Evolutionary conservation across 2,797 vertebrate species (phyloP).

Genomic region (Leptoclinus maculatus): DNA sequence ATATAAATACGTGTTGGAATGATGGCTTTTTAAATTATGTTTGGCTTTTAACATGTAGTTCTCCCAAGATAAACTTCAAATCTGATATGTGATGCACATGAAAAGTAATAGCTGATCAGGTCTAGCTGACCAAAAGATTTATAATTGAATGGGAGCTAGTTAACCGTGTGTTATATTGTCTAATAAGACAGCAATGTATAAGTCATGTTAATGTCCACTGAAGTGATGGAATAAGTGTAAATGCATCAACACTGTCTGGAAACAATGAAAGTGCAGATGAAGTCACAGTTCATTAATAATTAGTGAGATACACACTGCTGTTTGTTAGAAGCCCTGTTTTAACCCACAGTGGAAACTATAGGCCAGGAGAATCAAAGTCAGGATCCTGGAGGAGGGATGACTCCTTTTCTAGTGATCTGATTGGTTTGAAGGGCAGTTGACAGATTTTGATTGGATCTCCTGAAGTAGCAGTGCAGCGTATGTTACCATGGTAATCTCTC

Average conservation of each 20-base stretch:
- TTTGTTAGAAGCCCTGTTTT: not conserved
- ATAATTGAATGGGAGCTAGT: not conserved
- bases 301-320: not conserved
- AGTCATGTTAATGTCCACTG: not conserved
- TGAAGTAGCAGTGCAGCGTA: not conserved
- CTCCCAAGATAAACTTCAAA: not conserved
- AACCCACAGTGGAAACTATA: not conserved
- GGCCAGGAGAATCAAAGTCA: no score
- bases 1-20: not conserved
- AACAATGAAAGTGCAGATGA: no score
- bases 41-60: not conserved
- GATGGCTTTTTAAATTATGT: not conserved
- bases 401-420: not conserved
- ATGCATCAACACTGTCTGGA: not conserved
- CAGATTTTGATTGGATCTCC: not conserved
- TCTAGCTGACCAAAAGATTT: not conserved
- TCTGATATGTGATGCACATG: not conserved
- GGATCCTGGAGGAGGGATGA: not conserved
- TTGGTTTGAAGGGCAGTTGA: not conserved
- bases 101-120: not conserved
- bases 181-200: not conserved
- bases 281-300: not conserved
- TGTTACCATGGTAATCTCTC: not conserved
- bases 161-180: not conserved
- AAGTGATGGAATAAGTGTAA: not conserved